Base-by-base conservation (phyloP, 1,140 invertebrate species). In the Campoletis sonorensis region DNA sequence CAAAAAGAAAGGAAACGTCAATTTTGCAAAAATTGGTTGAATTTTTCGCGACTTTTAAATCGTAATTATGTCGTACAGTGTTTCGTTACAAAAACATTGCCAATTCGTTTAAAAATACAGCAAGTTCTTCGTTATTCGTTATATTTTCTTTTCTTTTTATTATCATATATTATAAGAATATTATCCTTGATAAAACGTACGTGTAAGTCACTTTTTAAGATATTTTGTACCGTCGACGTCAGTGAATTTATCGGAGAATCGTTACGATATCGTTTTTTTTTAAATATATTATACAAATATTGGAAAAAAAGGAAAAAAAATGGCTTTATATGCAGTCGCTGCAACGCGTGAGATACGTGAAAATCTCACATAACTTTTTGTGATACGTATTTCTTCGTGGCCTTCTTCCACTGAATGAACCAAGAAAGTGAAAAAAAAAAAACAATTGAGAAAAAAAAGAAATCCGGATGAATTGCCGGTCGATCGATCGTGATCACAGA, bases 341-440 rank as follows among this genome's bases (percentile, higher is more conserved):
- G 23, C 18, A 23, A 23, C 54, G 23, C 61, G 61, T 27, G 54
- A 58, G 54, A 58, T 58, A 58, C 18, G 61, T 67, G 4, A 11
- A 4, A 67, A 15, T 23, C 61, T 23, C 23, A 67, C n/a, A 67
- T 67, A 67, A 67, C 23, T 67, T 26, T 67, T 67, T 67, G 23
- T 26, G 23, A 67, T 26, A 67, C 61, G 13, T 67, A 67, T 23
- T 26, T 67, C 21, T 58, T 58, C 21, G 40, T 45, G 40, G 40
- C 30, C 40, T 45, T 45, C 40, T 45, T 45, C 3, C 40, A 45
- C 1, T 45, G 8, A 45, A 45, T 45, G 2, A 45, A 45, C 5
- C 40, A 11, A 45, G 11, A 45, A 45, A 45, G 40, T 45, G 2
- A 4, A 33, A 33, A 33, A 33, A 7, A 33, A 33, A 33, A 33